Base-by-base conservation (phyloP, 2,888 invertebrate species). In the Stenotaenia linearis region DNA sequence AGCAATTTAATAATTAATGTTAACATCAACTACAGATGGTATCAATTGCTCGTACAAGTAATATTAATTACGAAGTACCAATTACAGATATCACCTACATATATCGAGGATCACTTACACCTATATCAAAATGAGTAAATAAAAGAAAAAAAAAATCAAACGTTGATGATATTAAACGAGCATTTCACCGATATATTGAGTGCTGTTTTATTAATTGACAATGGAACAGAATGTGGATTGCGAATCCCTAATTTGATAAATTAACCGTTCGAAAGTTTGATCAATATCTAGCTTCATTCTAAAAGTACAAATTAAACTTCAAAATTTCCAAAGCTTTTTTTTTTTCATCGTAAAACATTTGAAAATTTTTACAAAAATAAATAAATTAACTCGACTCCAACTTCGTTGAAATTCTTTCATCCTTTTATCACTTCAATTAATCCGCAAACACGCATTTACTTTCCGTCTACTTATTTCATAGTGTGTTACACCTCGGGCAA, bases 401-500 rank as follows among this genome's bases (percentile, higher is more conserved):
- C 25, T 61, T 9, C 61, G 9, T 61, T 9, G 28, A 61, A 61
- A 61, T 61, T 25, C 61, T 61, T 25, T 61, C 23, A 23, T 25
- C 23, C 28, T 61, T 61, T 61, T 61, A 61, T 61, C 61, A 23
- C 61, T 9, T 61, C 61, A 61, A 61, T 61, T 61, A 61, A 61
- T 61, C 23, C 61, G 28, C 61, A 61, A n/a, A 45, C 61, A 15
- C 61, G 28, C 61, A 61, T 61, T 61, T 61, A 61, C 61, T 61
- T 61, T 61, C 25, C 61, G 23, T 15, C 61, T 61, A 61, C 61
- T 61, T 61, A 61, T 61, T 61, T 15, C 61, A 28, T 12, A 23
- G 10, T 61, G 61, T 61, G 61, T 61, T 61, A 61, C 23, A 61
- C 61, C 61, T 61, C 61, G 61, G 61, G 61, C 61, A 61, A 61